Conservation (phyloP, 2,888 invertebrate genomes). For the Catotricha subobsoleta region DNA sequence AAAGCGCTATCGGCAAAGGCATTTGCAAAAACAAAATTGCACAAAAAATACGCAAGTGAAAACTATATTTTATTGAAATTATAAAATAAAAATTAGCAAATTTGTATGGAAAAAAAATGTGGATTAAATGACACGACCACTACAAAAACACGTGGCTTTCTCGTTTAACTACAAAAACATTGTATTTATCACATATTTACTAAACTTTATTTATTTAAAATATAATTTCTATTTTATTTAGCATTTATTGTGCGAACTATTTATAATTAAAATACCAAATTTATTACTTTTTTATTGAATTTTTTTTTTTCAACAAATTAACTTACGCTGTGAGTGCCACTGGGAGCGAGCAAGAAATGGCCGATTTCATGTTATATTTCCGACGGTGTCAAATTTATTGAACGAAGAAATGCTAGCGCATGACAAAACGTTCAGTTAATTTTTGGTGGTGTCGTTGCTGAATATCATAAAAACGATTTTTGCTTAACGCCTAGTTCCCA, state of each 20-base stretch:
- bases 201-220: neutral
- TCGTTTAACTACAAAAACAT: no score
- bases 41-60: neutral
- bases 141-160: conserved; percentile 1
- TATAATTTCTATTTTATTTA: neutral
- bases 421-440: no score
- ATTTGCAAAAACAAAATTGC: neutral
- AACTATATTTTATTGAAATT: neutral
- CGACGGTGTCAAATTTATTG: neutral
- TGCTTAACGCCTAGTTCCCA: no score
- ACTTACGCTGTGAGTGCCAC: conserved; percentile 65
- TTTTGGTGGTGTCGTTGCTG: no score
- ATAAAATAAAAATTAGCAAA: neutral
- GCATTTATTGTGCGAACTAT: neutral
- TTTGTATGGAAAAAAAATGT: neutral
- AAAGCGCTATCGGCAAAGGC: neutral
- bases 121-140: no score
- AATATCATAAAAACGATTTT: no score
- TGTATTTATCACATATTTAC: neutral
- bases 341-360: conserved; percentile 41
- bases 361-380: conserved; percentile 15
- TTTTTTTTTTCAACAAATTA: conserved; percentile 15
- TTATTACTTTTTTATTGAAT: conserved; percentile 11
- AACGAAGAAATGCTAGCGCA: no score
- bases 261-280: conserved; percentile 14